These are phyloP conservation scores for Drosophila hamatofila DNA, from an alignment of 2,888 invertebrate genomes.

Conservation along the genomic window DNA sequence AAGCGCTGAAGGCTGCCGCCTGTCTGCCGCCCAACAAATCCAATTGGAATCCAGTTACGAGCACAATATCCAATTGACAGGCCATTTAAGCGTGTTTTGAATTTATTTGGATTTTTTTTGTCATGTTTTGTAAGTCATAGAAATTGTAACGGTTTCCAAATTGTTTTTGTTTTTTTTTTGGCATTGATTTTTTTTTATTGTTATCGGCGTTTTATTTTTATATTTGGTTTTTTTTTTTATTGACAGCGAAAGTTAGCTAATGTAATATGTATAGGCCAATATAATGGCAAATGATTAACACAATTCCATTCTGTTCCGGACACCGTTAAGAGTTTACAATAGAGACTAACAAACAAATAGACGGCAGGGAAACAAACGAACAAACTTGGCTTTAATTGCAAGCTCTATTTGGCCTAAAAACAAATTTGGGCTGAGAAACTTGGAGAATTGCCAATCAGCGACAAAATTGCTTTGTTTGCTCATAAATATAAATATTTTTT, in stretches of 20 bases:
- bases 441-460: slow-evolving; percentile 4
- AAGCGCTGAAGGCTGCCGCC: slow-evolving; percentile 24
- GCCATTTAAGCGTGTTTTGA: slow-evolving; percentile 41
- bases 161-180: slow-evolving; percentile 45
- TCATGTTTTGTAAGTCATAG: slow-evolving; percentile 21
- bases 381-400: slow-evolving; percentile 25
- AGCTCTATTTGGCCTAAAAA: not conserved
- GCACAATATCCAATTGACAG: slow-evolving; percentile 48
- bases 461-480: slow-evolving; percentile 3
- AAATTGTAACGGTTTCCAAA: slow-evolving; percentile 56
- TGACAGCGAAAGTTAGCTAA: slow-evolving; percentile 51
- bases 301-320: slow-evolving; percentile 24
- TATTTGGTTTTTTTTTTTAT: not conserved
- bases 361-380: slow-evolving; percentile 1
- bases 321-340: slow-evolving; percentile 23
- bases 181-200: slow-evolving; percentile 35
- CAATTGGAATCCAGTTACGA: slow-evolving; percentile 29
- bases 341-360: not conserved
- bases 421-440: slow-evolving; percentile 14
- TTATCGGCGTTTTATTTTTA: not conserved
- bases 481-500: slow-evolving; percentile 8
- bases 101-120: slow-evolving; percentile 19
- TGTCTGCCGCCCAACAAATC: slow-evolving; percentile 18
- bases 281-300: slow-evolving; percentile 50
- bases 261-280: slow-evolving; percentile 14